Evolutionary conservation across 1,140 invertebrate genomes (phyloP).

Genomic region (Formica exsecta): DNA sequence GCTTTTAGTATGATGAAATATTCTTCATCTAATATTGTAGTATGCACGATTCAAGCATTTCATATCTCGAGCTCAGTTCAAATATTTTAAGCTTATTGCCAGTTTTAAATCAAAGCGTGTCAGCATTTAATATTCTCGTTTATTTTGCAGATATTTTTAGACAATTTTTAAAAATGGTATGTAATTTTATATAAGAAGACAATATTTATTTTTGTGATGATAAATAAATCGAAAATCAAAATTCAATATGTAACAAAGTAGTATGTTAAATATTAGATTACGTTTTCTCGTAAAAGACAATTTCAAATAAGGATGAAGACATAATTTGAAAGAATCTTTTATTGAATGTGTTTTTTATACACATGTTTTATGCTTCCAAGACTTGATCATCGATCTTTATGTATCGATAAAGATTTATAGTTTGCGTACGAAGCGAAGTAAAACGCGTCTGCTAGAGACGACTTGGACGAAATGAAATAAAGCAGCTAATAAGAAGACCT

Average conservation of each 20-base stretch:
- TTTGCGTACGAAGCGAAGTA: constrained; percentile 34
- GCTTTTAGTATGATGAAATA: background rate
- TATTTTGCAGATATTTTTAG: too few relatives aligned
- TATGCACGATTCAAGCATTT: too few relatives aligned
- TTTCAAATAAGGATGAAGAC: background rate
- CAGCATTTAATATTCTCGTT: too few relatives aligned
- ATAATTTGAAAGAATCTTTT: constrained; percentile 46
- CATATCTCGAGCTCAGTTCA: too few relatives aligned
- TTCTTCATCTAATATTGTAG: background rate
- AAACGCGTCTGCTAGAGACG: constrained; percentile 14
- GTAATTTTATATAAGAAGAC: background rate
- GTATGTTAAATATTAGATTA: background rate
- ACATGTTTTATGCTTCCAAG: constrained; percentile 27
- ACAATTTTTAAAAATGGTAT: background rate
- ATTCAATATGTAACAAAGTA: background rate
- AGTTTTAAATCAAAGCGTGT: too few relatives aligned
- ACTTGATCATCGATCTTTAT: constrained; percentile 52
- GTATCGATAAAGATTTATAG: constrained; percentile 57
- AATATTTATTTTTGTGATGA: background rate
- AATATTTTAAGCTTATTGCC: too few relatives aligned
- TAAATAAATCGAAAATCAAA: constrained; percentile 13
- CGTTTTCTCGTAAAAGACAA: constrained; percentile 18
- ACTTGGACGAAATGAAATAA: constrained; percentile 53
- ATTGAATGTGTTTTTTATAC: background rate
- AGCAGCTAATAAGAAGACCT: constrained; percentile 70